phyloP scores from a whole-genome alignment of 2,888 invertebrate species.

The Cactoblastis cactorum region DNA sequence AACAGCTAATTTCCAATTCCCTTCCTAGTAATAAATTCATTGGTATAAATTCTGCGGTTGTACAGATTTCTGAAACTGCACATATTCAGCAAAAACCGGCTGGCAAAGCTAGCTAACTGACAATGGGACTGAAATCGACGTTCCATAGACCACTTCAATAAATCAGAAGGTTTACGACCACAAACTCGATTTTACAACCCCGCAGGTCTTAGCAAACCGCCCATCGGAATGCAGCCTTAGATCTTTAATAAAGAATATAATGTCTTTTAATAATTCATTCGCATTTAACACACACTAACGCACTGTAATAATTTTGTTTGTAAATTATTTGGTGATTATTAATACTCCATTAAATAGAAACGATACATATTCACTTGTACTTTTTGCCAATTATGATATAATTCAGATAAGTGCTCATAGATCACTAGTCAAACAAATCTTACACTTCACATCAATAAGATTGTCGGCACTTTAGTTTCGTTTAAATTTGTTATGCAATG shows the following conservation, averaged over 20 bases:
- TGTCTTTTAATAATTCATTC: slow-evolving; percentile 41
- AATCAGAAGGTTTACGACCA: slow-evolving; percentile 55
- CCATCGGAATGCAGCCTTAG: slow-evolving; percentile 28
- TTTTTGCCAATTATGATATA: no score
- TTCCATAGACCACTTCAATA: slow-evolving; percentile 43
- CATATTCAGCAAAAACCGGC: not conserved
- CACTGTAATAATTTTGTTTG: slow-evolving; percentile 25
- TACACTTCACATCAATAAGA: no score
- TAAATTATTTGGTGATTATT: no score
- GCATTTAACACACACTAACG: slow-evolving; percentile 44
- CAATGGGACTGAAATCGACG: slow-evolving; percentile 47
- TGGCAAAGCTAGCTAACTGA: slow-evolving; percentile 17
- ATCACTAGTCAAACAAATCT: no score
- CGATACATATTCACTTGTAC: not conserved
- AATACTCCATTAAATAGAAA: no score
- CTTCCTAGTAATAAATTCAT: slow-evolving; percentile 2
- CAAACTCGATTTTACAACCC: slow-evolving; percentile 29
- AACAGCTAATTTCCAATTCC: not conserved
- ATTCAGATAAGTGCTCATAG: no score
- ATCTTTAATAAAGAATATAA: slow-evolving; percentile 38
- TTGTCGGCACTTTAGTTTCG: not conserved
- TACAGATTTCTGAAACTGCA: not conserved
- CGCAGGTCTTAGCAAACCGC: slow-evolving; percentile 28
- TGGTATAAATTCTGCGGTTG: not conserved
- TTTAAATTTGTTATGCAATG: not conserved